Conservation (phyloP, 1,140 invertebrate genomes). For the Dreissena polymorpha region DNA sequence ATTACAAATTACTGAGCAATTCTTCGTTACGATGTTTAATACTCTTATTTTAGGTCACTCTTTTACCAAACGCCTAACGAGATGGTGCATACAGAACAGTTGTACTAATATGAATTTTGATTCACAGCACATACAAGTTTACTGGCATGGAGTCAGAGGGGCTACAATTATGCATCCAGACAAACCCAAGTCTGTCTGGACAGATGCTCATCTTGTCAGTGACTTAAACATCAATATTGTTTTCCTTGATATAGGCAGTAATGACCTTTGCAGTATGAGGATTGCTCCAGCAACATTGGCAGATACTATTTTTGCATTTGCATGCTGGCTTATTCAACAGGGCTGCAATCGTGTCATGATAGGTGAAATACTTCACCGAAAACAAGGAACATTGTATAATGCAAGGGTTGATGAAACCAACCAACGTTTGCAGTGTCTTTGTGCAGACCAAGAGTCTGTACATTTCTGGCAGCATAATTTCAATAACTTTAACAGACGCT, state of each 20-base stretch:
- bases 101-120: constrained; percentile 7
- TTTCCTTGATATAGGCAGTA: constrained; percentile 18
- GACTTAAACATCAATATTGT: constrained; percentile 9
- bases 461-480: no score
- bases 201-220: not conserved
- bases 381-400: no score
- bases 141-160: constrained; percentile 13
- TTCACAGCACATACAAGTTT: constrained; percentile 5
- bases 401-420: no score
- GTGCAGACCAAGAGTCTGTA: no score
- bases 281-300: not conserved
- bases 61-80: constrained; percentile 12
- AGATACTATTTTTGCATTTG: no score
- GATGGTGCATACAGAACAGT: constrained; percentile 13
- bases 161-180: not conserved
- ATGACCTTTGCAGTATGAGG: constrained; percentile 5
- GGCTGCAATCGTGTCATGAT: no score
- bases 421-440: no score
- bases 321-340: no score
- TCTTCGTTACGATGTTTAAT: no score
- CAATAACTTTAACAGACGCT: no score
- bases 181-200: constrained; percentile 3
- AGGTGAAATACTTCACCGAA: no score
- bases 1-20: no score
- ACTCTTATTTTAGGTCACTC: constrained; percentile 25